A percentile compares a stretch with the other conserved stretches of the same genome.
These are phyloP conservation scores for Drosophila kuntzei DNA, from an alignment of 2,888 invertebrate genomes.

Conservation along the genomic window DNA sequence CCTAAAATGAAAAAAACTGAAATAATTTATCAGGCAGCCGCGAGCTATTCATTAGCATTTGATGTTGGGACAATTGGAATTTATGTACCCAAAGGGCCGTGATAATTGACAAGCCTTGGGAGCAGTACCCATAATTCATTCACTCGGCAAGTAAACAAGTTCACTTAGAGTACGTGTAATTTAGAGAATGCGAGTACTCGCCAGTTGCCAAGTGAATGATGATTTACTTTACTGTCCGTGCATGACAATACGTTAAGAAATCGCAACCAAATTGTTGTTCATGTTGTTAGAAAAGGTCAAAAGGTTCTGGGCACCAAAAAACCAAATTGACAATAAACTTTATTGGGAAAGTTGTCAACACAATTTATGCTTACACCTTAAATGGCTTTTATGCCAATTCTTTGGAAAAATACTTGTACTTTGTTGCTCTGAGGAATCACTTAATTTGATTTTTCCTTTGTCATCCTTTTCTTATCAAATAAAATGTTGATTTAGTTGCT, in stretches of 20 bases:
- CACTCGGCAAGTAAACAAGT: slow-evolving; percentile 36
- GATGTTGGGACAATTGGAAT: slow-evolving; percentile 69
- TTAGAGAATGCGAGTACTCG: slow-evolving; percentile 2
- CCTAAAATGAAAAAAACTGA: slow-evolving; percentile 8
- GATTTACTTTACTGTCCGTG: slow-evolving; percentile 37
- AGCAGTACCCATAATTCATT: slow-evolving; percentile 60
- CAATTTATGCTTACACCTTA: slow-evolving; percentile 22
- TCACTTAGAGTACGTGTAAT: slow-evolving; percentile 4
- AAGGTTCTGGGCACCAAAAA: slow-evolving; percentile 16
- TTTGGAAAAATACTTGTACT: slow-evolving; percentile 1
- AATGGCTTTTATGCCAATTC: slow-evolving; percentile 13
- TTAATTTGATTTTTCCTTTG: neutral
- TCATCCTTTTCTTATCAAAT: too few relatives aligned
- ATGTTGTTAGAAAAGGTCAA: slow-evolving; percentile 34
- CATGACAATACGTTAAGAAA: slow-evolving; percentile 15
- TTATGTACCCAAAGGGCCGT: slow-evolving; percentile 59
- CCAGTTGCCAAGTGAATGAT: slow-evolving; percentile 26
- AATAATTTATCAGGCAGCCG: slow-evolving; percentile 46
- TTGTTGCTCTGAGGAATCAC: slow-evolving; percentile 3
- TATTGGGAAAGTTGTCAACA: slow-evolving; percentile 39
- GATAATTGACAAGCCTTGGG: slow-evolving; percentile 68
- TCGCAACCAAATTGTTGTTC: slow-evolving; percentile 7
- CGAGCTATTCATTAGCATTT: slow-evolving; percentile 68
- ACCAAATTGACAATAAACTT: slow-evolving; percentile 14
- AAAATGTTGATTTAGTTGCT: neutral